phyloP scores from a whole-genome alignment of 2,888 invertebrate species.

The Colostygia pectinataria region DNA sequence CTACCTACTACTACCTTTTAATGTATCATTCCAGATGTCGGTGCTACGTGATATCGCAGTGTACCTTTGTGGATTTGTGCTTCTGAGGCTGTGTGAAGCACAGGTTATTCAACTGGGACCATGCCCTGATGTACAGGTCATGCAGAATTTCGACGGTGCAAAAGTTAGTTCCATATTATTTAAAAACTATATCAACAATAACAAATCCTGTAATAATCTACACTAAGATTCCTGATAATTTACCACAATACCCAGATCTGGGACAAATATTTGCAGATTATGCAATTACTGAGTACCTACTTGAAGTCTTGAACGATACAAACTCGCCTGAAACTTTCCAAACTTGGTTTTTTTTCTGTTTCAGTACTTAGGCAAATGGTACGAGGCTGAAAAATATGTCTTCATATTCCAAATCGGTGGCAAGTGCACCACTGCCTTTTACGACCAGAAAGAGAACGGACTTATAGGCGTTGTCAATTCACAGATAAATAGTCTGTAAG shows the following conservation, averaged over 20 bases:
- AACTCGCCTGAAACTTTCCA: neutral
- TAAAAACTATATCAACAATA: too few relatives aligned
- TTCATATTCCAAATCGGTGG: slow-evolving; percentile 89
- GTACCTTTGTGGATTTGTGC: slow-evolving; percentile 64
- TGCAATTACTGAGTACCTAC: too few relatives aligned
- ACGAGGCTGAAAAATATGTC: slow-evolving; percentile 89
- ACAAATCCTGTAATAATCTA: too few relatives aligned
- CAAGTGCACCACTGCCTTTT: slow-evolving; percentile 88
- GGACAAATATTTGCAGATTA: too few relatives aligned
- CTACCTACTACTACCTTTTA: neutral
- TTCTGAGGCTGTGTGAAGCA: slow-evolving; percentile 49
- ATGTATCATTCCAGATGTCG: slow-evolving; percentile 65
- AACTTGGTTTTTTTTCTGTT: neutral
- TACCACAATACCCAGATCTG: too few relatives aligned
- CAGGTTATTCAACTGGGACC: slow-evolving; percentile 85
- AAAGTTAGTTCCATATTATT: slow-evolving; percentile 74
- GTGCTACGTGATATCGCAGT: slow-evolving; percentile 64
- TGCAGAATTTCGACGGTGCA: slow-evolving; percentile 82
- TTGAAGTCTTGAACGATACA: too few relatives aligned
- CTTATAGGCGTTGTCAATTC: slow-evolving; percentile 75
- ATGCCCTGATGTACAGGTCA: slow-evolving; percentile 85
- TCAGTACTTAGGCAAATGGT: slow-evolving; percentile 91
- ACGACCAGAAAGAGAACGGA: slow-evolving; percentile 70
- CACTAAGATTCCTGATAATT: too few relatives aligned
- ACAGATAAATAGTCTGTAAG: slow-evolving; percentile 72